Base-by-base conservation (phyloP, 2,888 invertebrate genomes). In the Napeogenes inachia region DNA sequence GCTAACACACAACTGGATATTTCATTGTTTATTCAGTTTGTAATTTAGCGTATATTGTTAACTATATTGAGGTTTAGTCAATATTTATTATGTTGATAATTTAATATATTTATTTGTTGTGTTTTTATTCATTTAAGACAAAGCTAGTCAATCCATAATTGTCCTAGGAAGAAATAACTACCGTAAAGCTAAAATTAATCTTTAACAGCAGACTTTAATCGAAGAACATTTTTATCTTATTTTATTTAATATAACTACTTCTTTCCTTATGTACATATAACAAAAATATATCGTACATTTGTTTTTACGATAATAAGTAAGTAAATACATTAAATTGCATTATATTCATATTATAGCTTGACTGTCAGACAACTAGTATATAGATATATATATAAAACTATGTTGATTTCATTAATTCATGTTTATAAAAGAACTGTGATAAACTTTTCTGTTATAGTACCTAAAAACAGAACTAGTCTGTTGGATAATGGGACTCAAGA, bases 401-500 rank as follows among this genome's bases (percentile, higher is more conserved):
- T 47, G 47, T 47, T 47, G n/a, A 50, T 50, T 60, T 58, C 60
- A 62, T 63, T 58, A 54, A 57, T 57, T 67, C 59, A 60, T 62
- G 38, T 62, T 65, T 58, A 65, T 59, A 67, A 70, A 61, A 65
- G 58, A 71, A 68, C 70, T 71, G 70, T 71, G 71, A 71, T 71
- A 71, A 66, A 57, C 50, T 56, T 67, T 68, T 65, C 57, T 61
- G 54, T 66, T 64, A 45, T 60, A 60, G 60, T 33, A 55, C 35
- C 46, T 59, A 35, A 13, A 59, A 13, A 46, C 33, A 12, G 8
- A 55, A 45, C n/a, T n/a, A 56, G 12, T 21, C 35, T 13, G 47
- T 50, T 50, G 50, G 21, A 50, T 30, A 50, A 21, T 50, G 50
- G 30, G 21, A 30, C 30, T 50, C 50, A n/a, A 50, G 12, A 13